phyloP scores from a whole-genome alignment of 2,113 vertebrate genomes.

The Crotalus horridus region DNA sequence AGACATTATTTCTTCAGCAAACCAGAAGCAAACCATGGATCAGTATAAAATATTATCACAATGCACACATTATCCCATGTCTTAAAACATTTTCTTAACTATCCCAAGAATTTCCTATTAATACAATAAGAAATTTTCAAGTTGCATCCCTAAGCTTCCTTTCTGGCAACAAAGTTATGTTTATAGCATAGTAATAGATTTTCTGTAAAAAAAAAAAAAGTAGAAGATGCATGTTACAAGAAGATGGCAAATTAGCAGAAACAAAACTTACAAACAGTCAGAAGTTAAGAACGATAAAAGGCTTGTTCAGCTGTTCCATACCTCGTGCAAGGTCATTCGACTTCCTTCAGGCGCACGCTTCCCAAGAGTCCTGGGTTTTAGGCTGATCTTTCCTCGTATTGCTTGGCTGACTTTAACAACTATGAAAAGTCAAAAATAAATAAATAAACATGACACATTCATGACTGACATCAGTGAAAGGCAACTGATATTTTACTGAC shows the following conservation, averaged over 20 bases:
- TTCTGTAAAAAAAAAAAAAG: background rate
- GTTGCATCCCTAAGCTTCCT: too few species aligned
- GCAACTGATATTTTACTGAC: background rate
- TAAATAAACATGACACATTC: background rate
- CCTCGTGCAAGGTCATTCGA: conserved; percentile 33
- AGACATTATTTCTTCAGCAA: too few species aligned
- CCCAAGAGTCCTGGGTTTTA: conserved; percentile 33
- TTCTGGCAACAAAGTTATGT: background rate
- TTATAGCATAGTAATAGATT: background rate
- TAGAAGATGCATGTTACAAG: too few species aligned
- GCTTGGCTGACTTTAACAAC: background rate
- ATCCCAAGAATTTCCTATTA: background rate
- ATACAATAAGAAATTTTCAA: background rate
- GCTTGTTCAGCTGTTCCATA: conserved; percentile 40
- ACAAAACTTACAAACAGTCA: background rate
- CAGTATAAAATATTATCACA: background rate
- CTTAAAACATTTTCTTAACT: background rate
- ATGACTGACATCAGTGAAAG: background rate
- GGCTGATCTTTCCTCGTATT: background rate
- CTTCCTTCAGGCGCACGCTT: conserved; percentile 39
- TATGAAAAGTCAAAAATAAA: background rate
- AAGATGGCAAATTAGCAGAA: background rate
- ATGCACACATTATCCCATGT: background rate
- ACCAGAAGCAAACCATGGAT: too few species aligned
- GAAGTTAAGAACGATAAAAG: background rate